These are phyloP conservation scores for Petrocephalus microphthalmus DNA, from an alignment of 2,113 vertebrate genomes.

Conservation along the genomic window DNA sequence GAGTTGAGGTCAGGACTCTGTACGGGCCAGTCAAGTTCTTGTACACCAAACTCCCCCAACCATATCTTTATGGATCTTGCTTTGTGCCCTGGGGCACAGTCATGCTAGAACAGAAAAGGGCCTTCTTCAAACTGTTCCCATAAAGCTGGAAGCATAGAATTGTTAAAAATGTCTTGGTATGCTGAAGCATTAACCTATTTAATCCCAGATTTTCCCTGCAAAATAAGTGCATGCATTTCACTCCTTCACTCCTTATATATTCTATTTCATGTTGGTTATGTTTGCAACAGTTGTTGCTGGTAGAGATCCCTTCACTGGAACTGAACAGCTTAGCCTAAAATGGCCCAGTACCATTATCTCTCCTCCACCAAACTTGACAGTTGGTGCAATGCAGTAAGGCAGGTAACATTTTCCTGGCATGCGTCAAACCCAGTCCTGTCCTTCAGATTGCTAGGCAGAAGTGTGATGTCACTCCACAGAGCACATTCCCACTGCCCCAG, in stretches of 20 bases:
- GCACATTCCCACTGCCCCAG: background rate
- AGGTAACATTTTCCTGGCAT: background rate
- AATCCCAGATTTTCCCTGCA: no score
- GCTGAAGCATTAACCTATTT: background rate
- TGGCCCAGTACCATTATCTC: background rate
- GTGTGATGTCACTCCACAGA: background rate
- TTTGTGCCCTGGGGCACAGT: no score
- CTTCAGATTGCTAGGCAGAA: background rate
- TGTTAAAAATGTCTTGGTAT: background rate
- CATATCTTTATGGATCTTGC: no score
- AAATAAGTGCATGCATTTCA: no score
- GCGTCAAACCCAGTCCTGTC: background rate
- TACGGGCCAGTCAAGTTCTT: no score
- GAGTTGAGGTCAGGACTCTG: background rate
- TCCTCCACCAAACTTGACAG: background rate
- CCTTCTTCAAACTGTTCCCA: background rate
- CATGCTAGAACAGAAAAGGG: no score
- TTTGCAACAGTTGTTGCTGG: no score
- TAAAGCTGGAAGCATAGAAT: background rate
- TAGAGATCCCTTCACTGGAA: background rate
- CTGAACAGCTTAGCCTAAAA: background rate
- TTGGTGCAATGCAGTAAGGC: background rate
- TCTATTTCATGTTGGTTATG: no score
- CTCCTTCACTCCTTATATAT: no score
- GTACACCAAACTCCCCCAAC: no score